A percentile compares a stretch with the other conserved stretches of the same genome.
Conservation (phyloP, 2,113 vertebrate genomes). For the Phylloscopus trochilus region DNA sequence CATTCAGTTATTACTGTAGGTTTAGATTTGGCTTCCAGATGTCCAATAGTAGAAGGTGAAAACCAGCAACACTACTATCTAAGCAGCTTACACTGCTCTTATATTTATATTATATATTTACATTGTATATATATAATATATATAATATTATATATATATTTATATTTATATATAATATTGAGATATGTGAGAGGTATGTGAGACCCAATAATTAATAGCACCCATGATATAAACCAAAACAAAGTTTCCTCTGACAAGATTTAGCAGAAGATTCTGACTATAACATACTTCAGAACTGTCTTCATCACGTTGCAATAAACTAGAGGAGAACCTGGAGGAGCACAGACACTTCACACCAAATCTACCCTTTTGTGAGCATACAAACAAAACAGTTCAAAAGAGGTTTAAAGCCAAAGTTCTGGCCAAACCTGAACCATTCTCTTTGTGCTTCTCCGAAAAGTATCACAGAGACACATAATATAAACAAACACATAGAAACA, state of each 20-base stretch:
- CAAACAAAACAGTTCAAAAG: not conserved
- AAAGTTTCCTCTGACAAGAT: not conserved
- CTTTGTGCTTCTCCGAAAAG: not conserved
- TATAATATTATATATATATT: too few relatives aligned
- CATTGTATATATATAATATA: too few relatives aligned
- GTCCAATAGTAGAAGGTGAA: not conserved
- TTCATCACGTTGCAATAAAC: not conserved
- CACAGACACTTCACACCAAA: not conserved
- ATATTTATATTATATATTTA: too few relatives aligned
- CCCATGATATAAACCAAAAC: not conserved
- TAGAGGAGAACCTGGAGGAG: not conserved
- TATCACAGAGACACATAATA: not conserved
- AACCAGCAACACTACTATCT: not conserved
- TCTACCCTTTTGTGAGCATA: not conserved
- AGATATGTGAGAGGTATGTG: not conserved
- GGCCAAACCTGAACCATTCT: not conserved
- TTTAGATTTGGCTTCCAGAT: not conserved
- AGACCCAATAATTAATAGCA: not conserved
- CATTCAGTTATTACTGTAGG: not conserved
- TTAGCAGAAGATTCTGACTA: not conserved
- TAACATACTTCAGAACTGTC: rapidly evolving
- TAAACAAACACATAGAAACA: not conserved
- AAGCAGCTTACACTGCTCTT: not conserved
- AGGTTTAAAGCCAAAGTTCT: not conserved
- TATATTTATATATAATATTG: too few relatives aligned